Percentiles rank a stretch among this genome's conserved stretches.
phyloP scores from a whole-genome alignment of 1,140 invertebrate species.

The Tetragnatha versicolor region DNA sequence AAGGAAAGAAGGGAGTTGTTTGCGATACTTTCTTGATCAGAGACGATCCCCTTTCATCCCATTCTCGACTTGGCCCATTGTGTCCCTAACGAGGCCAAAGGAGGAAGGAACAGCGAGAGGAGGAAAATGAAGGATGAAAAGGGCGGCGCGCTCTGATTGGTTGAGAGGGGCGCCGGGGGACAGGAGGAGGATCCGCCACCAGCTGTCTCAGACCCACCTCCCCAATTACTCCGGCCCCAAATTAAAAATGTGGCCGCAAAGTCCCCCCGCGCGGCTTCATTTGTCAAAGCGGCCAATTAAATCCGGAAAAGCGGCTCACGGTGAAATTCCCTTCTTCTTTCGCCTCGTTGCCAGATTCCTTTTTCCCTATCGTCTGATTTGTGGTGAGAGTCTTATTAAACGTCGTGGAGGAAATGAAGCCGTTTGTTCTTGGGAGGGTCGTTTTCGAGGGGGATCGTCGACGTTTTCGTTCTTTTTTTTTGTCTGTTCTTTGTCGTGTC shows the following conservation, averaged over 20 bases:
- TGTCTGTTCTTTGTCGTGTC: too few species aligned
- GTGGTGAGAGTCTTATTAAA: too few species aligned
- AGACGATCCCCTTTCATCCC: constrained; percentile 6
- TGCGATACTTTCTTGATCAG: background rate
- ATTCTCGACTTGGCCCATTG: constrained; percentile 21
- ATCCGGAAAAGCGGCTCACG: too few species aligned
- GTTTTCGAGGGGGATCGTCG: too few species aligned
- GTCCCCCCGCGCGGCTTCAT: constrained; percentile 38
- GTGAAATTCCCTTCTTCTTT: too few species aligned
- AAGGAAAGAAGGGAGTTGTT: too few species aligned
- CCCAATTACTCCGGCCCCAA: constrained; percentile 39
- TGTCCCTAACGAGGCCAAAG: background rate
- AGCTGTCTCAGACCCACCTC: constrained; percentile 34
- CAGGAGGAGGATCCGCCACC: constrained; percentile 28
- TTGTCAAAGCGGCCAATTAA: constrained; percentile 15
- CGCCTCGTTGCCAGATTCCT: too few species aligned
- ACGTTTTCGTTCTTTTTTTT: too few species aligned
- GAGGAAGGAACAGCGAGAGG: background rate
- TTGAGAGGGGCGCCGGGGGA: constrained; percentile 2
- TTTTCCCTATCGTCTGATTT: too few species aligned
- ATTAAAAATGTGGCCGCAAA: constrained; percentile 52
- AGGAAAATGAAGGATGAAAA: constrained; percentile 55
- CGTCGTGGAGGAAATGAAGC: too few species aligned
- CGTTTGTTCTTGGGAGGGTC: too few species aligned
- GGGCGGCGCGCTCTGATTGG: constrained; percentile 28